phyloP scores from a whole-genome alignment of 2,888 invertebrate genomes.

The Encarsia formosa region DNA sequence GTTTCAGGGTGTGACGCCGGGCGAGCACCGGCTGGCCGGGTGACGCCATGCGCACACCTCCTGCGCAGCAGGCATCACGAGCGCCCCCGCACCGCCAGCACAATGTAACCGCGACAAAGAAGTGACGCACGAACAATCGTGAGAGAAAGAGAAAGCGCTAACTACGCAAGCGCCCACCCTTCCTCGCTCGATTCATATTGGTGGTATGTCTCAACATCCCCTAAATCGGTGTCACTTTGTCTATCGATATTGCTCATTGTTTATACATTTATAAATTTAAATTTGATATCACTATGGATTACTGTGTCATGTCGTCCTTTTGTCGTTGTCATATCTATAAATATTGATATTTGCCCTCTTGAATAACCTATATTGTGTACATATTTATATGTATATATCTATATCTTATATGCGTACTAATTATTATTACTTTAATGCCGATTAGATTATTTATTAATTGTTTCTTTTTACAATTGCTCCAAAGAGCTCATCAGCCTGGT shows the following conservation, averaged over 20 bases:
- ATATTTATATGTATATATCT: background rate
- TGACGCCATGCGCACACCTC: slow-evolving; percentile 51
- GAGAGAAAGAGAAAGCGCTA: no score
- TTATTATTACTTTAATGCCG: no score
- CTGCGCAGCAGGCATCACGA: slow-evolving; percentile 32
- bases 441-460: no score
- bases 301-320: slow-evolving; percentile 18
- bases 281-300: slow-evolving; percentile 2
- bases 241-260: no score
- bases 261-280: no score
- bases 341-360: slow-evolving; percentile 4
- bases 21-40: slow-evolving; percentile 52
- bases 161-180: slow-evolving; percentile 2
- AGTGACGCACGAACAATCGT: no score
- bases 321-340: slow-evolving; percentile 15
- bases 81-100: slow-evolving; percentile 30
- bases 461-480: no score
- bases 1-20: slow-evolving; percentile 52
- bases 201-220: slow-evolving; percentile 48
- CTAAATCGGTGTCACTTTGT: slow-evolving; percentile 37
- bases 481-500: no score
- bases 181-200: slow-evolving; percentile 22
- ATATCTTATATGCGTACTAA: no score
- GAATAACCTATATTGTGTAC: slow-evolving; percentile 5
- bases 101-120: slow-evolving; percentile 41